Percentiles rank a stretch among this genome's conserved stretches.
phyloP scores from a whole-genome alignment of 2,113 vertebrate genomes.

The Pavo muticus region DNA sequence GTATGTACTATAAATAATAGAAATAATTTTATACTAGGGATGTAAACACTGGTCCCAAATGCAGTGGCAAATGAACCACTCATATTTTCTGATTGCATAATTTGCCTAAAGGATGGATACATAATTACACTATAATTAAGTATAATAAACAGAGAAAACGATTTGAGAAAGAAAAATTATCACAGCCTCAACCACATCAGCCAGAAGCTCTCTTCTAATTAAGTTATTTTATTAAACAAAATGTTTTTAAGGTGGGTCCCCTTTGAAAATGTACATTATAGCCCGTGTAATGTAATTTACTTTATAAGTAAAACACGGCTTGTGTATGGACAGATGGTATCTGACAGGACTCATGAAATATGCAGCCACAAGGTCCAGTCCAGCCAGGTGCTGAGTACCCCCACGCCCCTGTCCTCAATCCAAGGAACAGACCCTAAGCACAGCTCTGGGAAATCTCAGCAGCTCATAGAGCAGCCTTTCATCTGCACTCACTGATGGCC shows the following conservation, averaged over 20 bases:
- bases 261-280: conserved; percentile 72
- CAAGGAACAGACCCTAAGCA: background rate
- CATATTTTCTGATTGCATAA: conserved; percentile 71
- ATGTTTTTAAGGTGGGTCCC: conserved; percentile 69
- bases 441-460: background rate
- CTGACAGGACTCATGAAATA: conserved; percentile 22
- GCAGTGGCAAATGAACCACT: conserved; percentile 71
- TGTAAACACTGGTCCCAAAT: conserved; percentile 61
- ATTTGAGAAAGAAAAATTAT: conserved; percentile 75
- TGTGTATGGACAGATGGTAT: conserved; percentile 35
- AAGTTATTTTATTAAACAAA: conserved; percentile 77
- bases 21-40: conserved; percentile 56
- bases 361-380: conserved; percentile 13
- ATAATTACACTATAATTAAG: conserved; percentile 73
- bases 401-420: background rate
- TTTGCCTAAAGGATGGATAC: conserved; percentile 73
- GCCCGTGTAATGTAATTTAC: conserved; percentile 59
- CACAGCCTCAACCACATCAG: conserved; percentile 65
- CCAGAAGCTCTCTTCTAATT: conserved; percentile 74
- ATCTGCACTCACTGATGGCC: background rate
- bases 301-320: conserved; percentile 63
- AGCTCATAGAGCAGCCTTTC: background rate
- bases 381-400: background rate
- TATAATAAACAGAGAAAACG: conserved; percentile 70
- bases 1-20: conserved; percentile 40